Conservation (phyloP, 2,888 invertebrate species). For the Cataglyphis albicans region DNA sequence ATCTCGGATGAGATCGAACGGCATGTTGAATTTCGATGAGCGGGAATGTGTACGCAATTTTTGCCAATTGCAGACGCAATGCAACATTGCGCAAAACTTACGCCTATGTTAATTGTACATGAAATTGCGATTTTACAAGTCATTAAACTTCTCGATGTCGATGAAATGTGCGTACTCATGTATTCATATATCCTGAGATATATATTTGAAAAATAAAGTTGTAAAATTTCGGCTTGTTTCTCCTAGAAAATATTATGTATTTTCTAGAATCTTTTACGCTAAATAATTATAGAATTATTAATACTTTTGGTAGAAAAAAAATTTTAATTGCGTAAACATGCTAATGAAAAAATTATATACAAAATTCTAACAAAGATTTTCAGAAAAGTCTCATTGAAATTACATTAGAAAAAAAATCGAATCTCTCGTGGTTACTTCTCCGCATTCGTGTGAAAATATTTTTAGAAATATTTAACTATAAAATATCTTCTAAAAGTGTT, state of each 20-base stretch:
- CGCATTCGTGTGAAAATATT: slow-evolving; percentile 5
- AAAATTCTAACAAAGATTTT: not conserved
- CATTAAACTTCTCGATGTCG: not conserved
- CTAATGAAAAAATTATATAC: not conserved
- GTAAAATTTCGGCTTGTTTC: not conserved
- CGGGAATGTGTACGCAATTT: slow-evolving; percentile 17
- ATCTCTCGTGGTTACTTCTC: not conserved
- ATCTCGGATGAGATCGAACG: slow-evolving; percentile 51
- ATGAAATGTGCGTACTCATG: not conserved
- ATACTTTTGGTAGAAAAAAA: slow-evolving; percentile 7
- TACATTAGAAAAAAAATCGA: not conserved
- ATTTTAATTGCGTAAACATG: not conserved
- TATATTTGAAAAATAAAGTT: slow-evolving; percentile 1
- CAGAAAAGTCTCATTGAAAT: not conserved
- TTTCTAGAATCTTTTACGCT: not conserved
- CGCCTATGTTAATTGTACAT: slow-evolving; percentile 15
- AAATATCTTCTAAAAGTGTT: slow-evolving; percentile 18
- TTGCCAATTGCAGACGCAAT: not conserved
- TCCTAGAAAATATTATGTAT: not conserved
- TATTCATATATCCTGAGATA: not conserved
- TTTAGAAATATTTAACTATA: not conserved
- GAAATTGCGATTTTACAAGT: slow-evolving; percentile 13
- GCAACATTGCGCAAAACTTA: slow-evolving; percentile 3
- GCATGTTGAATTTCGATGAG: slow-evolving; percentile 52
- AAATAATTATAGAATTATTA: slow-evolving; percentile 3